Percentiles rank a stretch among this genome's conserved stretches.
phyloP scores from a whole-genome alignment of 2,888 invertebrate species.

The Ashinkailepas kermadecensis region DNA sequence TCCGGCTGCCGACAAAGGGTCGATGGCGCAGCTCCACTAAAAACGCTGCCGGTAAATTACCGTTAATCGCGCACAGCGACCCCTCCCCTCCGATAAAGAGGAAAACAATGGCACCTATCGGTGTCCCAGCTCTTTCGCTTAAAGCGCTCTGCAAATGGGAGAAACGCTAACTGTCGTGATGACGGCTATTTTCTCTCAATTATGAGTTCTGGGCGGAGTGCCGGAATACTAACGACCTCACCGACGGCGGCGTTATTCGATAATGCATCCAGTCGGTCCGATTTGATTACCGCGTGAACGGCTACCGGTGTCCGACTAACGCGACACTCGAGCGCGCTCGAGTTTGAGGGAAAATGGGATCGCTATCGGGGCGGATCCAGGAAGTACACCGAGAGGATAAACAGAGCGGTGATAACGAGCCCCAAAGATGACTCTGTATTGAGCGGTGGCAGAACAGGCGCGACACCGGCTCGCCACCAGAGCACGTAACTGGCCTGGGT shows the following conservation, averaged over 20 bases:
- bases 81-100: no score
- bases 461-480: no score
- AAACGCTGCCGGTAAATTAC: no score
- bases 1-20: neutral
- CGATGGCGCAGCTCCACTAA: no score
- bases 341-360: neutral
- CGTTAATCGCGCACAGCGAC: no score
- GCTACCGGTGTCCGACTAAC: slow-evolving; percentile 14
- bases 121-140: neutral
- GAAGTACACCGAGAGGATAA: neutral
- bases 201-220: slow-evolving; percentile 13
- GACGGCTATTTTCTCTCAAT: slow-evolving; percentile 14
- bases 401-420: neutral
- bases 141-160: slow-evolving; percentile 6
- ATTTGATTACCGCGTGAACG: neutral
- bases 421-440: no score
- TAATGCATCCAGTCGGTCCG: neutral
- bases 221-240: slow-evolving; percentile 12
- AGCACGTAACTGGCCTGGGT: no score
- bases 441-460: no score
- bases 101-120: no score
- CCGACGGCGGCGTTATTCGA: neutral
- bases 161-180: neutral
- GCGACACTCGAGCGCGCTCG: neutral
- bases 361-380: neutral